Base-by-base conservation (phyloP, 2,113 vertebrate species). In the Mustela nigripes region DNA sequence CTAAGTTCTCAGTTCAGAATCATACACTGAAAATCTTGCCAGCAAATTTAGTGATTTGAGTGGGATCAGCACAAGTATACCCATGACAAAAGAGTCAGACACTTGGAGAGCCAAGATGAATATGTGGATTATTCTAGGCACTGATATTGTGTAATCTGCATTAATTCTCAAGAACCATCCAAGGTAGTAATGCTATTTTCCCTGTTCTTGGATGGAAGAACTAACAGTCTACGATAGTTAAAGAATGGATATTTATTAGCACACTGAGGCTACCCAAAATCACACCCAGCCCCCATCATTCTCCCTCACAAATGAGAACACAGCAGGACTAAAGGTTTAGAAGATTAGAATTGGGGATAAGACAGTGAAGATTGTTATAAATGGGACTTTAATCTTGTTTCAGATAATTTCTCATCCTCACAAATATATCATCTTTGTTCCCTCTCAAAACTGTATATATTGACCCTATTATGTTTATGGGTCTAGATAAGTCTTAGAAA, bases 61-160 rank as follows among this genome's bases (percentile, higher is more conserved):
- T 48, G 31, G 60, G 31, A 39, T 69, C 6, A 26, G 26, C 4
- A 33, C 26, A 82, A 71, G 16, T 28, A 2, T 58, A 4, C 14
- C 24, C 0, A 0, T n/a, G 18, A 9, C 45, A 26, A 58, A 7
- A 48, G 33, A 83, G 18, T 4, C 4, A 1, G 11, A 9, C 14
- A 58, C 19, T 67, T 24, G 7, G 22, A 58, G 58, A 21, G n/a
- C 4, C 31, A 58, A 28, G 39, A 50, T 28, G 12, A 31, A 58
- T 48, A 81, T 36, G 28, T 81, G 24, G 48, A 67, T 83, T 67
- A n/a, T 36, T 83, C 58, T 67, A 48, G 26, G 2, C 56, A 9
- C 67, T 58, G 12, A 74, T 50, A 22, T 4, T 88, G 1, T 45
- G 39, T 33, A 83, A 58, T 67, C 36, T 91, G n/a, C 36, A 39